These are phyloP conservation scores for Pachyuromys duprasi DNA, from an alignment of 2,797 vertebrate species.

Conservation along the genomic window DNA sequence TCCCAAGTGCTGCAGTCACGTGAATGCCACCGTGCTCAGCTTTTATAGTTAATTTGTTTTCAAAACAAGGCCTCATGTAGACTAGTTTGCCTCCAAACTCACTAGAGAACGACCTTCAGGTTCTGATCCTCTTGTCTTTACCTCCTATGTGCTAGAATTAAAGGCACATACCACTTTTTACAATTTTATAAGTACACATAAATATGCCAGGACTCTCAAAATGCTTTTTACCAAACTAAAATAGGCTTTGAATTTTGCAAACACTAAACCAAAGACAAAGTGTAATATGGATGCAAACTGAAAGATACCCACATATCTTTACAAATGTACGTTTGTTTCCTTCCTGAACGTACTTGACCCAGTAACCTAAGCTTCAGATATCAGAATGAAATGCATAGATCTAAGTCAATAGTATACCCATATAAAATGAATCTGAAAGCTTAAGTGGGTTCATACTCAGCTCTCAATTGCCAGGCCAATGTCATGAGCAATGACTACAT, in stretches of 20 bases:
- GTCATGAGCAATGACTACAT: background rate
- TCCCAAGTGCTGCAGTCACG: background rate
- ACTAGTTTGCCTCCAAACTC: background rate
- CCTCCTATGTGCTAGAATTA: background rate
- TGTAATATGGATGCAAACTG: background rate
- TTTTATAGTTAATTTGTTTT: background rate
- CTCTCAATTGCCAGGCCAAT: constrained; percentile 7
- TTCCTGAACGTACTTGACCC: constrained; percentile 16
- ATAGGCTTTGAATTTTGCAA: background rate
- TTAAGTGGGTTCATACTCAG: background rate
- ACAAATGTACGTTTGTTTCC: constrained; percentile 8
- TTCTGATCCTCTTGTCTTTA: background rate
- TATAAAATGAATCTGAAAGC: constrained; percentile 14
- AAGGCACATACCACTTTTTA: background rate
- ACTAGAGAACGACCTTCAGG: background rate
- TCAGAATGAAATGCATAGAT: constrained; percentile 28
- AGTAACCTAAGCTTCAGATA: constrained; percentile 21
- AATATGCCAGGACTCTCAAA: constrained; percentile 23
- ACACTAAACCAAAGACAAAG: background rate
- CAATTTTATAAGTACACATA: constrained; percentile 47
- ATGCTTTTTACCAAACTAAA: constrained; percentile 43
- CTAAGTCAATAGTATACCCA: background rate
- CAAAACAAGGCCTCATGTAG: background rate
- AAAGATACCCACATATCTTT: constrained; percentile 7
- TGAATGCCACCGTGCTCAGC: background rate